A percentile compares a stretch with the other conserved stretches of the same genome.
Evolutionary conservation across 1,140 invertebrate genomes (phyloP).

Genomic region (Lucilia sericata): DNA sequence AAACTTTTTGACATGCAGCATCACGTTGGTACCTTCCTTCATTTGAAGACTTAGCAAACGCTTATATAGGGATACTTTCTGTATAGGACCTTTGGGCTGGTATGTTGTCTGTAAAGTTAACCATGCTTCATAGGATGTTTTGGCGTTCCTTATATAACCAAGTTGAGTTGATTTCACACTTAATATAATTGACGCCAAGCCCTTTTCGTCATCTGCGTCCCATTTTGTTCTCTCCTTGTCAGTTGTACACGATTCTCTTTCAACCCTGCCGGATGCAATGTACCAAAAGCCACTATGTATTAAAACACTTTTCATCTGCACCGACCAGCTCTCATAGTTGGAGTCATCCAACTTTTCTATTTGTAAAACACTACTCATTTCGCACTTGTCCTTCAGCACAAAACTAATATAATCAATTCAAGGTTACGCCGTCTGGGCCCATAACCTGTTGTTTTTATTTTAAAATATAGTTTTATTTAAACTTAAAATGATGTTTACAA

Average conservation of each 20-base stretch:
- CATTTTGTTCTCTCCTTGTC: background rate
- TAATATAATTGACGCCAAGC: conserved; percentile 1
- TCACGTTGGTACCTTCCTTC: conserved; percentile 11
- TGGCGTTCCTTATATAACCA: conserved; percentile 1
- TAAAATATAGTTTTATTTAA: too few relatives aligned
- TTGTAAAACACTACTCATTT: conserved; percentile 26
- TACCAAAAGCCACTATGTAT: conserved; percentile 42
- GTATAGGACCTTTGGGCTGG: background rate
- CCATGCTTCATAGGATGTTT: conserved; percentile 35
- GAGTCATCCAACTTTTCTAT: conserved; percentile 47
- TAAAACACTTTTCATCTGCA: conserved; percentile 48
- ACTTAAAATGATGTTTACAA: too few relatives aligned
- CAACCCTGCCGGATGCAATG: background rate
- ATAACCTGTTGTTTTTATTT: background rate
- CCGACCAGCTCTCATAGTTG: conserved; percentile 46
- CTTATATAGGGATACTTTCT: conserved; percentile 31
- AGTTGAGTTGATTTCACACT: conserved; percentile 30
- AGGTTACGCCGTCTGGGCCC: background rate
- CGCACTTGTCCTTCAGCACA: background rate
- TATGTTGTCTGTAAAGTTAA: background rate
- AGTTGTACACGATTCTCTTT: background rate
- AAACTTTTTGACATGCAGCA: conserved; percentile 11
- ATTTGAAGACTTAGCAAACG: conserved; percentile 21
- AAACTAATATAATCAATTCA: background rate
- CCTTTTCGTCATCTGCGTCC: conserved; percentile 28